A percentile compares a stretch with the other conserved stretches of the same genome.
Evolutionary conservation across 2,797 vertebrate species (phyloP).

Genomic region (Harpagifer antarcticus): DNA sequence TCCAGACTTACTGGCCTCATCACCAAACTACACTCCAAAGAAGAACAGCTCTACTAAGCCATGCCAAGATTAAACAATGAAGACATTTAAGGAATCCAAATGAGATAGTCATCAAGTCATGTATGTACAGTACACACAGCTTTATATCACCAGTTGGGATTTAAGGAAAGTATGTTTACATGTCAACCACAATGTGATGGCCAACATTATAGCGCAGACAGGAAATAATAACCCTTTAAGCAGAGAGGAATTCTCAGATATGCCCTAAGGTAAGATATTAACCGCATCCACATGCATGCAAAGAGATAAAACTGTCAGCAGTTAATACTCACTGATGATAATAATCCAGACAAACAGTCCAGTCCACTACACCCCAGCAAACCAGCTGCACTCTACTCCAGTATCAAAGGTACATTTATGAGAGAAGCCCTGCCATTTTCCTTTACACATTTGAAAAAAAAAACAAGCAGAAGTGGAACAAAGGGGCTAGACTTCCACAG

Average conservation of each 20-base stretch:
- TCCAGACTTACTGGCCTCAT: slow-evolving; percentile 16
- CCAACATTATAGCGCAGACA: slow-evolving; percentile 38
- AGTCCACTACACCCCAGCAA: slow-evolving; percentile 23
- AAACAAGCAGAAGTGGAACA: slow-evolving; percentile 65
- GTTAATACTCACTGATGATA: slow-evolving; percentile 63
- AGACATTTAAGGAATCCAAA: slow-evolving; percentile 63
- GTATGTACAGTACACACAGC: slow-evolving; percentile 62
- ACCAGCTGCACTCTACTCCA: slow-evolving; percentile 22
- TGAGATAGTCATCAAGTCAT: slow-evolving; percentile 38
- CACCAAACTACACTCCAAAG: slow-evolving; percentile 27
- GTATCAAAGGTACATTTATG: slow-evolving; percentile 38
- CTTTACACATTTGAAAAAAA: slow-evolving; percentile 35
- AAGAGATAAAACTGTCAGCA: slow-evolving; percentile 26
- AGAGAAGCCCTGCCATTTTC: slow-evolving; percentile 42
- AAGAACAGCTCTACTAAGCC: slow-evolving; percentile 13
- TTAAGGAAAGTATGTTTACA: slow-evolving; percentile 64
- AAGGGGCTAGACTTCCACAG: slow-evolving; percentile 66
- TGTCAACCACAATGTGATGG: slow-evolving; percentile 62
- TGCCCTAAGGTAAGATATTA: slow-evolving; percentile 16
- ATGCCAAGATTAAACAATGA: slow-evolving; percentile 57
- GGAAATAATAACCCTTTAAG: slow-evolving; percentile 25
- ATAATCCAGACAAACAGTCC: slow-evolving; percentile 40
- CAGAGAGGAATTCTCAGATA: slow-evolving; percentile 25
- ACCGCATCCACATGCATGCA: slow-evolving; percentile 5
- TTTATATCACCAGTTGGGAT: slow-evolving; percentile 40